phyloP scores from a whole-genome alignment of 2,797 vertebrate genomes.

The Ateles fusciceps region DNA sequence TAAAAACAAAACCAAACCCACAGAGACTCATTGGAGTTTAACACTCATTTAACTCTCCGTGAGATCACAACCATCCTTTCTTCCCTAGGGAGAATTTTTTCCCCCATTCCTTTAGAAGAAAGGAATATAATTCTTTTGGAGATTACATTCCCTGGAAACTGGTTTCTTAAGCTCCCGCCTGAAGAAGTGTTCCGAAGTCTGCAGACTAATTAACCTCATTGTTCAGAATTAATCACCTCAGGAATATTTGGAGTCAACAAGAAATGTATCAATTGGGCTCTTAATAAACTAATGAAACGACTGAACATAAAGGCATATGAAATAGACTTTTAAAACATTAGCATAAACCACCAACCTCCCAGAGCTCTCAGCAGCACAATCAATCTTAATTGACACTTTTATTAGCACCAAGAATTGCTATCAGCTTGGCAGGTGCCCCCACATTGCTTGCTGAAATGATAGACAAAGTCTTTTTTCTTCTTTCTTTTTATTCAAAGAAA shows the following conservation, averaged over 20 bases:
- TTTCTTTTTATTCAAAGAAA: neutral
- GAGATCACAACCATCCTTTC: conserved; percentile 32
- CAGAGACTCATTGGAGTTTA: conserved; percentile 29
- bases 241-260: conserved; percentile 57
- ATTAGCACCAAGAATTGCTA: conserved; percentile 61
- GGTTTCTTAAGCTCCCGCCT: conserved; percentile 66
- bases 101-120: conserved; percentile 63
- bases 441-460: conserved; percentile 10
- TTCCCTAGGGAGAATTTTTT: conserved; percentile 21
- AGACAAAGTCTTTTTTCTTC: neutral
- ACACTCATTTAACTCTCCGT: neutral
- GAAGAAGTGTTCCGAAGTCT: conserved; percentile 55
- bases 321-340: conserved; percentile 72
- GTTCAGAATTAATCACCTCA: conserved; percentile 66
- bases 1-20: neutral
- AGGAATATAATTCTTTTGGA: conserved; percentile 57
- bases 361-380: neutral
- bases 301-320: conserved; percentile 74
- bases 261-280: conserved; percentile 70
- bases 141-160: conserved; percentile 52
- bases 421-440: conserved; percentile 47
- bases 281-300: conserved; percentile 78
- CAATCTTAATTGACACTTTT: conserved; percentile 70
- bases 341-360: conserved; percentile 62
- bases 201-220: conserved; percentile 75